Percentiles rank a stretch among this genome's conserved stretches.
Conservation (phyloP, 2,113 vertebrate genomes). For the Elaphurus davidianus region DNA sequence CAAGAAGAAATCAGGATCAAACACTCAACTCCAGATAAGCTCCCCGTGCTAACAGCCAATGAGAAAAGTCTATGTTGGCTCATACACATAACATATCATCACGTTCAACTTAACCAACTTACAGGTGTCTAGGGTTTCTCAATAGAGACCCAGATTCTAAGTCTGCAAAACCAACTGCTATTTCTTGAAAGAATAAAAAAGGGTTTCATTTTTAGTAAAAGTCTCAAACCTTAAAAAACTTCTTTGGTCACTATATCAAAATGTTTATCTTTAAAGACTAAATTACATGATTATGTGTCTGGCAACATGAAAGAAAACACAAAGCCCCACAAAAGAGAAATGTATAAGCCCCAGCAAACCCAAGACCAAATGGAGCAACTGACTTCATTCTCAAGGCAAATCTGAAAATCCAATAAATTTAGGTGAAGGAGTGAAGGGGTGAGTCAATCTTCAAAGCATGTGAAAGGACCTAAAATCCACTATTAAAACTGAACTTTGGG, state of each 20-base stretch:
- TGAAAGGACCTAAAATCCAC: not conserved
- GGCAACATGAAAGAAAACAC: not conserved
- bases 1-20: conserved; percentile 28
- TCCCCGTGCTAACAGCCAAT: not conserved
- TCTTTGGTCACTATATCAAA: not conserved
- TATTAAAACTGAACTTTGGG: not conserved
- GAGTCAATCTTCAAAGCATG: not conserved
- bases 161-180: not conserved
- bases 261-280: not conserved
- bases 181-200: conserved; percentile 31
- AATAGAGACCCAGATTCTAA: not conserved
- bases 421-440: not conserved
- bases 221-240: conserved; percentile 9
- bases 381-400: not conserved
- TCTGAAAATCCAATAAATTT: not conserved
- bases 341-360: not conserved
- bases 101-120: not conserved
- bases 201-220: not conserved
- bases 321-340: not conserved
- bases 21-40: not conserved
- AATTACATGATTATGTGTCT: not conserved
- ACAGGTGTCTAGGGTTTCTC: not conserved
- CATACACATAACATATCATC: not conserved
- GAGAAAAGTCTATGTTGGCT: not conserved
- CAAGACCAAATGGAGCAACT: not conserved